A percentile compares a stretch with the other conserved stretches of the same genome.
These are phyloP conservation scores for Drosophila carrolli DNA, from an alignment of 1,140 invertebrate species.

Conservation along the genomic window DNA sequence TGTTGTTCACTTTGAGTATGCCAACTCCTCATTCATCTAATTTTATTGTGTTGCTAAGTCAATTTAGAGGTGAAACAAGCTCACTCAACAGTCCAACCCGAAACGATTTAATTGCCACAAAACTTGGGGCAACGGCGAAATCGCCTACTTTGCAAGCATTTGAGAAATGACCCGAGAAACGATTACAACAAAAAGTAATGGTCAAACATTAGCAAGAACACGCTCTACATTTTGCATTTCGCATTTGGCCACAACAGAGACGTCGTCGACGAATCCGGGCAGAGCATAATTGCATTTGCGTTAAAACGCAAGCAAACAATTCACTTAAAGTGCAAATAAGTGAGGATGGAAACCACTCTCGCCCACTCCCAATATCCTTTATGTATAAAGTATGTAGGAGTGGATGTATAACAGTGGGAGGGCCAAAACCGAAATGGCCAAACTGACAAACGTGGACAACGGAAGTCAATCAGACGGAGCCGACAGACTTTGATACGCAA, in stretches of 20 bases:
- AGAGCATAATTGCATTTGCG: slow-evolving; percentile 82
- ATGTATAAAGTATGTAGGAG: slow-evolving; percentile 1
- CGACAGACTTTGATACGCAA: slow-evolving; percentile 79
- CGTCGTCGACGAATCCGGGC: slow-evolving; percentile 28
- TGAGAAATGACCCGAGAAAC: slow-evolving; percentile 44
- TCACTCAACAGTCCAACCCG: slow-evolving; percentile 18
- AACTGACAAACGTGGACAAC: slow-evolving; percentile 80
- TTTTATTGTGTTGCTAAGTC: slow-evolving; percentile 13
- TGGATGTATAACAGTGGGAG: slow-evolving; percentile 19
- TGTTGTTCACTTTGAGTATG: neutral
- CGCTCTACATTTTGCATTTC: slow-evolving; percentile 47
- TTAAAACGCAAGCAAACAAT: slow-evolving; percentile 83
- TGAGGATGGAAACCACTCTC: slow-evolving; percentile 45
- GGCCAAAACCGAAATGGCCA: slow-evolving; percentile 78
- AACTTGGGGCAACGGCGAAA: neutral
- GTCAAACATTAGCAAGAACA: slow-evolving; percentile 65
- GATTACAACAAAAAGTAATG: slow-evolving; percentile 64
- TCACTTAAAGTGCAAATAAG: slow-evolving; percentile 83
- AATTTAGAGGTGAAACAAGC: slow-evolving; percentile 31
- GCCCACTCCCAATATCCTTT: neutral
- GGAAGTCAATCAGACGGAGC: slow-evolving; percentile 79
- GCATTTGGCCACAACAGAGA: slow-evolving; percentile 45
- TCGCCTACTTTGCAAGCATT: slow-evolving; percentile 10
- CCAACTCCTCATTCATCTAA: neutral
- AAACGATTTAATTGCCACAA: slow-evolving; percentile 44